These are phyloP conservation scores for Drosophila dunni DNA, from an alignment of 1,140 invertebrate genomes.

Conservation along the genomic window DNA sequence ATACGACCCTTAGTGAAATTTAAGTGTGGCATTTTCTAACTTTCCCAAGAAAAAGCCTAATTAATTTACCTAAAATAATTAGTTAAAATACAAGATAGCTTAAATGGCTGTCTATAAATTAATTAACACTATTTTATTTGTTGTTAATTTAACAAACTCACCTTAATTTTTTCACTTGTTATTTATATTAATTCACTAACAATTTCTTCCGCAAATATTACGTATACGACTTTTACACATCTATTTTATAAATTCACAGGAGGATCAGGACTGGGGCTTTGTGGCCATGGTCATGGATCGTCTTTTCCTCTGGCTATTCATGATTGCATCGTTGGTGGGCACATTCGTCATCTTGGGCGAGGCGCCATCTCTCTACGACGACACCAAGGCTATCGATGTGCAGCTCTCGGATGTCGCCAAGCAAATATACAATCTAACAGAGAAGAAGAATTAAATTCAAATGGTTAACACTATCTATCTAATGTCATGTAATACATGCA, in stretches of 20 bases:
- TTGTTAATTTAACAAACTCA: too few species aligned
- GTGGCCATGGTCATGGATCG: slow-evolving; percentile 99
- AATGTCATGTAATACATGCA: slow-evolving; percentile 16
- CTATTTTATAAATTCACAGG: slow-evolving; percentile 86
- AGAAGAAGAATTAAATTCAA: slow-evolving; percentile 83
- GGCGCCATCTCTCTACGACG: slow-evolving; percentile 95
- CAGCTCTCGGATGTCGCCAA: slow-evolving; percentile 93
- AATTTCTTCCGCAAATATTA: not conserved
- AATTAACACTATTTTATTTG: too few species aligned
- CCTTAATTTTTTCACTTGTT: too few species aligned
- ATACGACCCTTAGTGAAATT: slow-evolving; percentile 32
- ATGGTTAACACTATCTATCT: slow-evolving; percentile 46
- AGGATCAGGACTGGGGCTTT: slow-evolving; percentile 99
- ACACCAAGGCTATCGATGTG: slow-evolving; percentile 92
- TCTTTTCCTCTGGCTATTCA: slow-evolving; percentile 98
- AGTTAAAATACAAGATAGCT: too few species aligned
- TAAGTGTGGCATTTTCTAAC: not conserved
- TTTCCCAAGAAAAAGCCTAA: not conserved
- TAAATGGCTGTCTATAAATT: too few species aligned
- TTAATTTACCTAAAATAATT: too few species aligned
- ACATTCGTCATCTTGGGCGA: slow-evolving; percentile 95
- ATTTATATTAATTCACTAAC: too few species aligned
- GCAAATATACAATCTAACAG: slow-evolving; percentile 86
- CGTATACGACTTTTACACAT: not conserved
- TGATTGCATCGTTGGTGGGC: slow-evolving; percentile 95